Evolutionary conservation across 2,113 vertebrate species (phyloP), one percentile per base, ranked within the genome.

Genomic region (Seriola aureovittata): DNA sequence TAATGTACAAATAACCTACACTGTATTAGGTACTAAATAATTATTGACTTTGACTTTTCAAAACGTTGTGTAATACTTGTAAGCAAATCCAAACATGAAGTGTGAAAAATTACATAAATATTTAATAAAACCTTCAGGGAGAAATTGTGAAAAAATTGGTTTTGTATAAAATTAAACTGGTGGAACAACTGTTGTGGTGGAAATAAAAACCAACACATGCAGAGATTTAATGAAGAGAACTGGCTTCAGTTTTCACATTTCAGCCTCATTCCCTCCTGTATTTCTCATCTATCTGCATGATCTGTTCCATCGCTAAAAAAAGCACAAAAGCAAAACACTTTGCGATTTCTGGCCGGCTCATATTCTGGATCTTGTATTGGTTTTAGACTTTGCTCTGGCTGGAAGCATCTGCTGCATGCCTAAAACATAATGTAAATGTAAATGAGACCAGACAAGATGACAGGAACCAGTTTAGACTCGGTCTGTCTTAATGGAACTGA

Each of bases 391-490:
- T 16, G 9, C 65, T 63, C 36, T 58, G 54, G 75, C 64, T 78
- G 83, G 82, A 73, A 90, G 70, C 88, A 84, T 92, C 88, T 87
- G 89, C 64, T 75, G 82, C 72, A 80, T 79, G 78, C 81, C 71
- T 68, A 67, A 80, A 84, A 82, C 34, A 17, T 85, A 90, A 92
- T 90, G 91, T 86, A 88, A 93, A 92, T 92, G 90, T 80, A 92
- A 93, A 93, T 93, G 84, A 90, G 89, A 89, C 78, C 78, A 83
- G 91, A 89, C 84, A 91, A 90, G 75, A 87, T 91, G 90, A 88
- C 74, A 87, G 67, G 72, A 89, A 80, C 86, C 88, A 82, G 88
- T 88, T 89, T 72, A 84, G 75, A 86, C 88, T 82, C 76, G 58
- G 60, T 89, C 79, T 40, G 76, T 80, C 77, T 75, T 81, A 89